Percentiles rank a stretch among this genome's conserved stretches.
phyloP scores from a whole-genome alignment of 2,888 invertebrate species.

The Furcula furcula region DNA sequence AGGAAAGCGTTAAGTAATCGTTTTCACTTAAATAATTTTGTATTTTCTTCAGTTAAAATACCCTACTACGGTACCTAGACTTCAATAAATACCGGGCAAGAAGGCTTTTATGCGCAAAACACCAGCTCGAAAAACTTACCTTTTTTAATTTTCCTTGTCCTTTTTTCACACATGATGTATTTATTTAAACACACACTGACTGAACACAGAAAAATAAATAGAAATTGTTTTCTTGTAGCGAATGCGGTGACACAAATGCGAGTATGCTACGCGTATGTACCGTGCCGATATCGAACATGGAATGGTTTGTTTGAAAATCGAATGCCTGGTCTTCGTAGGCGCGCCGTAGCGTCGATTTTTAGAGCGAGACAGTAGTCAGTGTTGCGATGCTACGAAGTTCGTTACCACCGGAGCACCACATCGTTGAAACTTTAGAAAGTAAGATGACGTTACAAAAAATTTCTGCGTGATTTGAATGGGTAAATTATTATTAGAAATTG shows the following conservation, averaged over 20 bases:
- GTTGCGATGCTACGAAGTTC: constrained; percentile 22
- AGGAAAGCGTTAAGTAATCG: too few relatives aligned
- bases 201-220: constrained; percentile 22
- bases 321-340: constrained; percentile 30
- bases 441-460: background rate
- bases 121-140: too few relatives aligned
- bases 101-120: too few relatives aligned
- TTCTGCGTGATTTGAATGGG: background rate
- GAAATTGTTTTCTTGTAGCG: constrained; percentile 5
- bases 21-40: too few relatives aligned
- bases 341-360: constrained; percentile 17
- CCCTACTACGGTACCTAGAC: too few relatives aligned
- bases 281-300: constrained; percentile 31
- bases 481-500: background rate
- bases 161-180: constrained; percentile 65
- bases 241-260: constrained; percentile 11
- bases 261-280: constrained; percentile 27
- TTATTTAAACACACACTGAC: constrained; percentile 42
- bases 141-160: constrained; percentile 56
- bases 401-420: constrained; percentile 17
- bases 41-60: too few relatives aligned
- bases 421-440: background rate
- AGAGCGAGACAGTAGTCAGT: constrained; percentile 26
- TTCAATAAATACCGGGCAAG: too few relatives aligned
- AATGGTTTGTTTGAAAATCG: constrained; percentile 48